Evolutionary conservation across 2,797 vertebrate species (phyloP).

Genomic region (Sebastolobus altivelis): DNA sequence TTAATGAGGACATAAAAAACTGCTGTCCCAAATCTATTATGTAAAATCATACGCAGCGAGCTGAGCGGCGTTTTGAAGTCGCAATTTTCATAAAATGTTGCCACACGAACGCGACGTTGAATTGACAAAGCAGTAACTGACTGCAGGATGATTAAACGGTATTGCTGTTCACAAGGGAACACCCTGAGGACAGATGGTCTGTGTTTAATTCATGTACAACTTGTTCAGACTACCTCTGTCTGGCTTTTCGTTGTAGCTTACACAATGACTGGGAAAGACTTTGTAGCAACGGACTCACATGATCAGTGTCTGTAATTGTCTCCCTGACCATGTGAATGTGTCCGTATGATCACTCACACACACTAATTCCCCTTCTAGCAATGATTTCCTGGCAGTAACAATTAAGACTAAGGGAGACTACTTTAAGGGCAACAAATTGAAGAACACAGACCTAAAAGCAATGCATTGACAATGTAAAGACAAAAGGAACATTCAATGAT

Average conservation of each 20-base stretch:
- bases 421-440: too few relatives aligned
- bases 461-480: too few relatives aligned
- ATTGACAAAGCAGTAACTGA: background rate
- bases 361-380: background rate
- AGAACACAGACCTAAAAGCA: too few relatives aligned
- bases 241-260: background rate
- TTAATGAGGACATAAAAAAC: constrained; percentile 60
- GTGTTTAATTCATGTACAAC: constrained; percentile 8
- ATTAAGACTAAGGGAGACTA: background rate
- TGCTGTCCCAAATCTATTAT: constrained; percentile 53
- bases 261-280: constrained; percentile 1
- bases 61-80: constrained; percentile 22
- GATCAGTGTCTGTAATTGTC: constrained; percentile 8
- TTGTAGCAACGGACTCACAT: constrained; percentile 13
- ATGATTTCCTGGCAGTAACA: background rate
- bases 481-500: too few relatives aligned
- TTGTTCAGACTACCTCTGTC: background rate
- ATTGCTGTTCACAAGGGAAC: background rate
- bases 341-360: background rate
- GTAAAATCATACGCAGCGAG: constrained; percentile 40
- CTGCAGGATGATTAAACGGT: constrained; percentile 2
- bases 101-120: background rate
- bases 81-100: constrained; percentile 3
- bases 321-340: constrained; percentile 29
- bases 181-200: background rate